Percentiles rank a stretch among this genome's conserved stretches.
phyloP scores from a whole-genome alignment of 2,888 invertebrate species.

The Deroplatys truncata region DNA sequence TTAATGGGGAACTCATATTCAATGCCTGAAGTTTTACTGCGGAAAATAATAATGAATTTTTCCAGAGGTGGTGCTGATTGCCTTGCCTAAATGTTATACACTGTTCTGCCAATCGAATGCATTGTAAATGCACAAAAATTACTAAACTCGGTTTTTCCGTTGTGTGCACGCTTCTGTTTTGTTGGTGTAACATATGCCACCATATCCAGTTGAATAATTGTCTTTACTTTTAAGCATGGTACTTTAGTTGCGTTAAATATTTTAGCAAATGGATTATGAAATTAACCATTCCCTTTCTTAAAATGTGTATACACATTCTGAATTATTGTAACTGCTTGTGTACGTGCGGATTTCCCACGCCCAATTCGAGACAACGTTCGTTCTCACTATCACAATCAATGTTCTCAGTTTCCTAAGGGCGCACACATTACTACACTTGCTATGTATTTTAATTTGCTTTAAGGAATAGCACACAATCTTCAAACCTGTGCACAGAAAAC shows the following conservation, averaged over 20 bases:
- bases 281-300: not conserved
- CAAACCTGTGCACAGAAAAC: too few species aligned
- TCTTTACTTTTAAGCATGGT: not conserved
- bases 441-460: not conserved
- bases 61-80: not conserved
- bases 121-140: not conserved
- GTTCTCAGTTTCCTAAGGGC: too few species aligned
- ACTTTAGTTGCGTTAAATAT: not conserved
- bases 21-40: not conserved
- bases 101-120: not conserved
- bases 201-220: too few species aligned
- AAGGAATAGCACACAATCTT: too few species aligned
- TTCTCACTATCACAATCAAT: not conserved
- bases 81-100: not conserved
- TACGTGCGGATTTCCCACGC: not conserved
- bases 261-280: not conserved
- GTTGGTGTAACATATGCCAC: too few species aligned
- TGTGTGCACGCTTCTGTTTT: too few species aligned
- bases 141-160: not conserved
- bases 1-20: not conserved
- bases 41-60: not conserved
- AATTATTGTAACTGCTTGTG: not conserved
- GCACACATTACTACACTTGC: not conserved
- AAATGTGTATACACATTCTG: not conserved
- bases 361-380: not conserved